A percentile compares a stretch with the other conserved stretches of the same genome.
phyloP scores from a whole-genome alignment of 2,113 vertebrate genomes.

The Bucco capensis region DNA sequence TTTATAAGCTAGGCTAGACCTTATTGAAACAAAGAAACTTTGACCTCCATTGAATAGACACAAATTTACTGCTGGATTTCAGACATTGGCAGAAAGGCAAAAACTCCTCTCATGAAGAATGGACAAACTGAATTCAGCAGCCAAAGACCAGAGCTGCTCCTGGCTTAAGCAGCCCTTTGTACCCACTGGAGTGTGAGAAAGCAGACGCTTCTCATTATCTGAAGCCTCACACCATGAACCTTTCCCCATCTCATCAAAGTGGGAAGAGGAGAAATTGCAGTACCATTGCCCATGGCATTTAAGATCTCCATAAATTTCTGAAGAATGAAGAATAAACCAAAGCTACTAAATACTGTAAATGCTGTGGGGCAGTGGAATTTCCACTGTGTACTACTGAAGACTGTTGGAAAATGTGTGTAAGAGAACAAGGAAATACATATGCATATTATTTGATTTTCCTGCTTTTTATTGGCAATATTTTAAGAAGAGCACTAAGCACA shows the following conservation, averaged over 20 bases:
- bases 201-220: background rate
- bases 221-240: background rate
- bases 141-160: background rate
- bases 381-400: background rate
- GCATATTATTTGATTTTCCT: background rate
- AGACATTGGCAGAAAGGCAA: background rate
- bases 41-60: slow-evolving; percentile 20
- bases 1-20: slow-evolving; percentile 16
- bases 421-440: fast-evolving
- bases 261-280: background rate
- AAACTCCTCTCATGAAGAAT: background rate
- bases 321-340: background rate
- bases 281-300: background rate
- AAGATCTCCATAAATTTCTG: background rate
- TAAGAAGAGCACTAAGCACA: background rate
- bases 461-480: background rate
- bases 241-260: background rate
- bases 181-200: background rate
- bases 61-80: slow-evolving; percentile 19
- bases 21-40: slow-evolving; percentile 9
- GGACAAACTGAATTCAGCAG: background rate
- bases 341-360: background rate
- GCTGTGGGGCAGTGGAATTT: background rate
- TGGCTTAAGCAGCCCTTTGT: background rate
- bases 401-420: background rate